Percentiles rank a stretch among this genome's conserved stretches.
Evolutionary conservation across 2,797 vertebrate genomes (phyloP).

Genomic region (Gymnocypris eckloni): DNA sequence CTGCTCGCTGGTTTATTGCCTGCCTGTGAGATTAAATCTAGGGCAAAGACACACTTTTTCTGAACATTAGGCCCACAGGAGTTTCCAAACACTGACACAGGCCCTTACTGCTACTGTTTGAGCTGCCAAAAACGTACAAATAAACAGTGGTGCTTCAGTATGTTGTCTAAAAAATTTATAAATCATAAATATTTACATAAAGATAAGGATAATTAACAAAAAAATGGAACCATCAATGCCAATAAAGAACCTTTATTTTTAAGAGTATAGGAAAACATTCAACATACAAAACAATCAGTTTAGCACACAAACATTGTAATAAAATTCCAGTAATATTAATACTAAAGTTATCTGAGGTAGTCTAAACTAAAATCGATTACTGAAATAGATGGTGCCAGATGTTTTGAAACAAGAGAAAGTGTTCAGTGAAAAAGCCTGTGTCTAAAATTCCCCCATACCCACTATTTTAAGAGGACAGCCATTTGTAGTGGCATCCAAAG

Average conservation of each 20-base stretch:
- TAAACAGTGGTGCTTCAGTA: background rate
- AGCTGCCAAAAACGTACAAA: background rate
- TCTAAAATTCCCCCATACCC: background rate
- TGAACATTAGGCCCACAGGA: background rate
- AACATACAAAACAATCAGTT: too few species aligned
- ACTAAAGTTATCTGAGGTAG: too few species aligned
- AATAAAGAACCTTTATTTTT: too few species aligned
- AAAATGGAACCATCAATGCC: too few species aligned
- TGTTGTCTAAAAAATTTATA: background rate
- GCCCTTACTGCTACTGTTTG: background rate
- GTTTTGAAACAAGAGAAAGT: background rate
- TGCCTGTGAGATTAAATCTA: slow-evolving; percentile 27
- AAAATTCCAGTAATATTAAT: background rate
- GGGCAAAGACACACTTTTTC: background rate
- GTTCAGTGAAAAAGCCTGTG: background rate
- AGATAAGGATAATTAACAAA: background rate
- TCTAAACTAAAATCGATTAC: background rate
- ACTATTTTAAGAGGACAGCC: background rate
- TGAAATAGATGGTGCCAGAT: background rate
- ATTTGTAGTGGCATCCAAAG: background rate
- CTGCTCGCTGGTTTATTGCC: slow-evolving; percentile 24
- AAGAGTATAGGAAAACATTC: too few species aligned
- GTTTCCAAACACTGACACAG: slow-evolving; percentile 14
- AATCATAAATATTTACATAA: background rate
- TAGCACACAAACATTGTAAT: background rate